Base-by-base conservation (phyloP, 2,113 vertebrate genomes). In the Chloropsis hardwickii region DNA sequence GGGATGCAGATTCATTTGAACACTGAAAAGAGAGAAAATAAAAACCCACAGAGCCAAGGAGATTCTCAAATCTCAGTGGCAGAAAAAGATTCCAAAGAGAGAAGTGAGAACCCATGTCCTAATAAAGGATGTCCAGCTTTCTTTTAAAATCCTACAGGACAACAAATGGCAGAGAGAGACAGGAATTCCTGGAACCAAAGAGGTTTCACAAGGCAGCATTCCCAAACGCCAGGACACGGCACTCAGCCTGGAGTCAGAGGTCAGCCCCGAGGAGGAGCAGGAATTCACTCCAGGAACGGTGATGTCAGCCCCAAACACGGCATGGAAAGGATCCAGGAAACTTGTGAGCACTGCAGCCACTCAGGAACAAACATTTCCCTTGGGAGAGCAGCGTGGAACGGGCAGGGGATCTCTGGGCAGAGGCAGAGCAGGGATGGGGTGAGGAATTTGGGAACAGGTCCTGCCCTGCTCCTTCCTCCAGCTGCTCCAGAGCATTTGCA, bases 381-480 rank as follows among this genome's bases (percentile, higher is more conserved):
- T 17, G n/a, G 54, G 62, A 82, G 79, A 73, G 3, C 81, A 33
- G 11, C 20, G 12, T 19, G 45, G 88, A 56, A 19, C 1, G 2
- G 56, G 23, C 42, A 64, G 80, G 39, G 64, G 51, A 87, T 42
- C 25, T 31, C 56, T 45, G 74, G 1, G 64, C 44, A 67, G 57
- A 62, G 44, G 69, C 61, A 67, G 21, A 56, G 90, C 48, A 48
- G 81, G 85, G 58, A 8, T 39, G 65, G 64, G 4, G 18, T 3
- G 37, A 37, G 37, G 37, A 37, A 37, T 37, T 37, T 10, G 10
- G 37, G 82, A 51, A n/a, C 71, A 19, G 53, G 6, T 90, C 88
- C 88, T 70, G 94, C 67, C 88, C 71, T 81, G 92, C 96, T 70
- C 1, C 45, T 81, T 95, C 82, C 92, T 96, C 85, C 85, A 31